Evolutionary conservation across 2,113 vertebrate species (phyloP).

Genomic region (Plecotus auritus): DNA sequence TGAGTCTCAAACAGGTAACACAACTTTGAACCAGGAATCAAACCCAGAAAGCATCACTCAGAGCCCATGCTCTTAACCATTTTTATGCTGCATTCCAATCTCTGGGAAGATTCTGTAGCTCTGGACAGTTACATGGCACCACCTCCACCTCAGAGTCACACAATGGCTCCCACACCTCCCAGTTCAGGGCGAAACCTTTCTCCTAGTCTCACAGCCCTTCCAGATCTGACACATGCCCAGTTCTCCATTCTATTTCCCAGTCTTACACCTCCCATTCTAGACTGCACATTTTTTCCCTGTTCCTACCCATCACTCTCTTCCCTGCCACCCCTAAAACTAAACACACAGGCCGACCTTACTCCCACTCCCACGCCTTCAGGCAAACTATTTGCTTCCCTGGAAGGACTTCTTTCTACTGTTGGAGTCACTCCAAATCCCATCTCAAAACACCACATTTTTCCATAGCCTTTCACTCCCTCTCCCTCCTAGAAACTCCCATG

Average conservation of each 20-base stretch:
- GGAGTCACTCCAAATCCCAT: background rate
- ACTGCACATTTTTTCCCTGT: background rate
- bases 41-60: background rate
- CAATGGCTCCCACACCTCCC: background rate
- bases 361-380: background rate
- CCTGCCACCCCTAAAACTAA: background rate
- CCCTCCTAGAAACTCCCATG: background rate
- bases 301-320: background rate
- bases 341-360: background rate
- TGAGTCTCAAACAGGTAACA: background rate
- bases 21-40: background rate
- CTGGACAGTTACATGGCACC: background rate
- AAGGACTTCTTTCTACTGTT: background rate
- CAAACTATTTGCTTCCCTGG: background rate
- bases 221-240: background rate
- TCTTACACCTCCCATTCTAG: background rate
- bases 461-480: background rate
- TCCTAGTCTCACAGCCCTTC: background rate
- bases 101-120: background rate
- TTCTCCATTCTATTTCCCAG: background rate
- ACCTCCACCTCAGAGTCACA: background rate
- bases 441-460: background rate
- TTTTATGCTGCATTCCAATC: background rate
- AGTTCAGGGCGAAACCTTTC: background rate
- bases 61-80: background rate